Evolutionary conservation across 2,797 vertebrate species (phyloP), one percentile per base, ranked within the genome.

Genomic region (Urophycis tenuis): DNA sequence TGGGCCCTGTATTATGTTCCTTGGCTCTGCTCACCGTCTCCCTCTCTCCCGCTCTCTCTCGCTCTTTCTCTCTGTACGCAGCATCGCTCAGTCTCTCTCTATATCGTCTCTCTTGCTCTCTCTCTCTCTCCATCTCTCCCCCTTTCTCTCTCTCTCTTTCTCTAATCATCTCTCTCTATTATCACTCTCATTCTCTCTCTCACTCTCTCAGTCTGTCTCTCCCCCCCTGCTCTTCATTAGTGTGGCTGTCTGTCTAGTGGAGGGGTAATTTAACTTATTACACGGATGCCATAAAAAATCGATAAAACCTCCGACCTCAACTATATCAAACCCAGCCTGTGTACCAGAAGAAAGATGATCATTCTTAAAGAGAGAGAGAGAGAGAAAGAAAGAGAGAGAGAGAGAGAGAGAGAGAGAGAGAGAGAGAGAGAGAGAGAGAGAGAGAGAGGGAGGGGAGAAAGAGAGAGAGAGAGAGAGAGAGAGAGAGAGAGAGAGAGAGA

Each of bases 231-330:
- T 60, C 86, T 77, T 78, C 79, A 79, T 87, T 87, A 90, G 81
- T 82, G 79, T 76, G 76, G 75, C 81, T 79, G 25, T 82, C 45
- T 75, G 81, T 84, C 77, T 31, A 81, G 71, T 74, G 77, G 81
- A 73, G 79, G 85, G 81, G 85, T 90, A 88, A 88, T 91, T 89
- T 88, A 83, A 82, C 83, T 87, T 88, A 91, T 89, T 89, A 87
- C 84, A 85, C 60, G 33, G 74, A 83, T 83, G 84, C 79, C 67
- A 25, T 85, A 90, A 86, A 86, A 90, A 90, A 90, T 87, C 90
- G 81, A 89, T 84, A 87, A 83, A 85, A 60, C 53, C 85, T 83
- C 84, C 85, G 85, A 90, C 84, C 87, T 83, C 79, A 83, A 89
- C 85, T 82, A 83, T 84, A 87, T 85, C 86, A 81, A 82, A 87